These are phyloP conservation scores for Euwallacea similis DNA, from an alignment of 1,140 invertebrate genomes.

Conservation along the genomic window DNA sequence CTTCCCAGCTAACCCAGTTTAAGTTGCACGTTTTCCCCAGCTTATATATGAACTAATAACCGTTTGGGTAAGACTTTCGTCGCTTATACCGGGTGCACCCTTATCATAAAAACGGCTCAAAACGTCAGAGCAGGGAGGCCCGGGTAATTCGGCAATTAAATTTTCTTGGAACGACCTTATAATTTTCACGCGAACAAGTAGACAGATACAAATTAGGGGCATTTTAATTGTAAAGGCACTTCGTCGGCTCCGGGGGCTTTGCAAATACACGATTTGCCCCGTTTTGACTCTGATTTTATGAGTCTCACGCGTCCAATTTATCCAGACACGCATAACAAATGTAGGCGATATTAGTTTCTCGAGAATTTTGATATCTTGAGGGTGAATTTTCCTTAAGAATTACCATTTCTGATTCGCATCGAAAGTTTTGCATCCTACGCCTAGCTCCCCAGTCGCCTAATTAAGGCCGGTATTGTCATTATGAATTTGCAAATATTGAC, in stretches of 20 bases:
- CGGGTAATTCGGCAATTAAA: conserved; percentile 23
- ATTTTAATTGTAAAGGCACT: conserved; percentile 31
- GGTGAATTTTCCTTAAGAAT: background rate
- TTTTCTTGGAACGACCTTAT: conserved; percentile 24
- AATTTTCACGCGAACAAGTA: conserved; percentile 27
- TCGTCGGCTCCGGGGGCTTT: conserved; percentile 22
- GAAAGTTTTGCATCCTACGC: background rate
- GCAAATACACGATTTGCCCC: conserved; percentile 21
- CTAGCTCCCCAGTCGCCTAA: no score
- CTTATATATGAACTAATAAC: conserved; percentile 6
- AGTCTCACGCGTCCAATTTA: conserved; percentile 26
- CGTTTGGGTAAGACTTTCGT: conserved; percentile 4
- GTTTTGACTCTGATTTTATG: conserved; percentile 28
- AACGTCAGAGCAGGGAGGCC: conserved; percentile 1
- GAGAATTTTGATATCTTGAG: conserved; percentile 7
- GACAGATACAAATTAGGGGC: conserved; percentile 31
- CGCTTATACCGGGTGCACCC: conserved; percentile 2
- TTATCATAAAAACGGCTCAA: conserved; percentile 19
- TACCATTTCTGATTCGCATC: background rate
- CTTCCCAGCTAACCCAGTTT: background rate
- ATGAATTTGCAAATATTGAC: no score
- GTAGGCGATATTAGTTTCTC: conserved; percentile 26
- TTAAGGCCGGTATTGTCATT: no score
- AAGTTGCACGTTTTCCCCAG: background rate
- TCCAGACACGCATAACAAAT: conserved; percentile 32